Base-by-base conservation (phyloP, 2,113 vertebrate species). In the Vulpes ferrilata region DNA sequence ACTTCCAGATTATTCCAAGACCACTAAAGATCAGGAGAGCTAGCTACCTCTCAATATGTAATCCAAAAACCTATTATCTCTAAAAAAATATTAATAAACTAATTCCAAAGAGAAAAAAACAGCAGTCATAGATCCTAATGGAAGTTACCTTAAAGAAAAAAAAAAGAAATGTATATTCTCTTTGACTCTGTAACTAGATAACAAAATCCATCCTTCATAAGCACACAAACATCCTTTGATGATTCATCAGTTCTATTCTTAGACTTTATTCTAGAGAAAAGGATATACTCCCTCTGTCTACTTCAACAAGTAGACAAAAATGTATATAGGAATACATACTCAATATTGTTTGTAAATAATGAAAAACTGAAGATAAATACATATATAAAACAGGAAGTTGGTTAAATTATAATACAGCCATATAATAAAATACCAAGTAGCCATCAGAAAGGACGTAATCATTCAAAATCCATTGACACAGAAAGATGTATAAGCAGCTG, bases 251-350 rank as follows among this genome's bases (percentile, higher is more conserved):
- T 62, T 88, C 69, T 92, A 76, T 11, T 73, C 22, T 78, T 96
- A 86, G 11, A 93, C 83, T 93, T 96, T 93, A 79, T 67, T 20
- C 79, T 91, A 96, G 17, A 95, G 25, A 86, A 96, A 85, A 78
- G 25, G 43, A 78, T 78, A 78, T 4, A 78, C 25, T 78, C 25
- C 13, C 43, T 78, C 51, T 51, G 74, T 78, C 43, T 16, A 92
- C 32, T 90, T 89, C 48, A 95, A 81, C 3, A 94, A 82, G 32
- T 53, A 89, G 74, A 92, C 17, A 96, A 93, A 90, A 74, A 83
- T 73, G 3, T 71, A 1, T 30, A 69, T 2, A 96, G 15, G 25
- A 94, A 90, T 62, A 95, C 22, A 92, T 57, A 96, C 9, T 73
- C 17, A 87, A 17, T 88, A 27, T 11, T 90, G 19, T 71, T 55